These are phyloP conservation scores for Junco hyemalis DNA, from an alignment of 2,113 vertebrate species.

Conservation along the genomic window DNA sequence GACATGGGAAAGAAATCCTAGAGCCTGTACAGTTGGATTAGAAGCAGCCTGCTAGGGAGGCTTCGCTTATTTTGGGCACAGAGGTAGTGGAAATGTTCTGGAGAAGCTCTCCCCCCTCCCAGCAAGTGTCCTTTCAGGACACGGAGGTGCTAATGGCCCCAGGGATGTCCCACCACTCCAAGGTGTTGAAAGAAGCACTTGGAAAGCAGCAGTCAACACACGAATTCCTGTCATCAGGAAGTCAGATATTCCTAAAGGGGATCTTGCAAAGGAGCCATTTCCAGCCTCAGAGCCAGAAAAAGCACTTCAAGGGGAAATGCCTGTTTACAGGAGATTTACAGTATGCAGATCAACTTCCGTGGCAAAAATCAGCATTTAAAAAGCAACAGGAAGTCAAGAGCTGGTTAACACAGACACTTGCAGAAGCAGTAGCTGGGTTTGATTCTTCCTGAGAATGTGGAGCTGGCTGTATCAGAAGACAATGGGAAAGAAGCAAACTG, in stretches of 20 bases:
- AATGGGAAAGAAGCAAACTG: background rate
- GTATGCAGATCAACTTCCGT: background rate
- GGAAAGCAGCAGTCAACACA: background rate
- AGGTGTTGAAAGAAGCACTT: slow-evolving; percentile 34
- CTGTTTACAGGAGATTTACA: background rate
- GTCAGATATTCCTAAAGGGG: background rate
- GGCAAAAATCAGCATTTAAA: slow-evolving; percentile 34
- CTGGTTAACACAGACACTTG: background rate
- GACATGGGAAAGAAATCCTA: background rate
- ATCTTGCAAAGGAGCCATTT: background rate
- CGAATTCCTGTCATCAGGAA: slow-evolving; percentile 31
- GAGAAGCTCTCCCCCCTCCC: background rate
- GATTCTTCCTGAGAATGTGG: background rate
- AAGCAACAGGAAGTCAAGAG: background rate
- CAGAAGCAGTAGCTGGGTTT: background rate
- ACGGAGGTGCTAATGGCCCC: slow-evolving; percentile 24
- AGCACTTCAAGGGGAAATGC: background rate
- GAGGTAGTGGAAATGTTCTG: background rate
- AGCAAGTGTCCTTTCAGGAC: background rate
- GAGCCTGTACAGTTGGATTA: background rate
- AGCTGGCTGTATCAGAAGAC: background rate
- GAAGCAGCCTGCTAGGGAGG: background rate
- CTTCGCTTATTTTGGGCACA: background rate
- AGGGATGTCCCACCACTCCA: background rate
- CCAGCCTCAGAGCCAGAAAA: slow-evolving; percentile 13